Evolutionary conservation across 35 echinoderm and acorn worm species (phyloP).

Genomic region (Acanthaster planci): DNA sequence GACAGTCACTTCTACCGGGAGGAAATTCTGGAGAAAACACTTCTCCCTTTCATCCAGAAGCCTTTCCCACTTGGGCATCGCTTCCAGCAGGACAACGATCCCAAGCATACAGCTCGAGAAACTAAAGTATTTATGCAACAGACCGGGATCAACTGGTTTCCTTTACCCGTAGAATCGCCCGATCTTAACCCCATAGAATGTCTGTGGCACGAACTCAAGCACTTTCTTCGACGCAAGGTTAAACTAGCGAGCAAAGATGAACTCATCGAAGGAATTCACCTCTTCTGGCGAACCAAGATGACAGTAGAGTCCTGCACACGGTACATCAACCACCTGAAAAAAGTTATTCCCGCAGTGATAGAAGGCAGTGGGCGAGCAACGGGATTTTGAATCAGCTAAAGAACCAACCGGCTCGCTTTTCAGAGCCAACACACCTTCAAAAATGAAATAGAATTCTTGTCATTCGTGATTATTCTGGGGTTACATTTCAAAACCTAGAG

Average conservation of each 20-base stretch:
- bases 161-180: background rate
- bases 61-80: conserved; percentile 41
- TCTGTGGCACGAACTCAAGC: no score
- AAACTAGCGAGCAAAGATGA: no score
- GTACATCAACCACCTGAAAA: conserved; percentile 71
- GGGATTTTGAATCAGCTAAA: no score
- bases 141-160: no score
- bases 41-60: conserved; percentile 51
- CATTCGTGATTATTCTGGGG: no score
- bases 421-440: background rate
- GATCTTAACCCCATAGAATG: no score
- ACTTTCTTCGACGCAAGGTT: conserved; percentile 23
- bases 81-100: conserved; percentile 73
- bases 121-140: conserved; percentile 23
- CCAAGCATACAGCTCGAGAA: conserved; percentile 48
- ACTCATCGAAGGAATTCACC: conserved; percentile 1
- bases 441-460: no score
- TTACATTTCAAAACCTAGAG: no score
- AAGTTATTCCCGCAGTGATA: conserved; percentile 60
- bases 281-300: conserved; percentile 50
- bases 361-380: conserved; percentile 37
- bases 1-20: conserved; percentile 47
- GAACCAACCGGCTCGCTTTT: conserved; percentile 16
- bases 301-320: conserved; percentile 35
- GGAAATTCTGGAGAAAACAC: conserved; percentile 37